Base-by-base conservation (phyloP, 2,113 vertebrate species). In the Bubalus kerabau region DNA sequence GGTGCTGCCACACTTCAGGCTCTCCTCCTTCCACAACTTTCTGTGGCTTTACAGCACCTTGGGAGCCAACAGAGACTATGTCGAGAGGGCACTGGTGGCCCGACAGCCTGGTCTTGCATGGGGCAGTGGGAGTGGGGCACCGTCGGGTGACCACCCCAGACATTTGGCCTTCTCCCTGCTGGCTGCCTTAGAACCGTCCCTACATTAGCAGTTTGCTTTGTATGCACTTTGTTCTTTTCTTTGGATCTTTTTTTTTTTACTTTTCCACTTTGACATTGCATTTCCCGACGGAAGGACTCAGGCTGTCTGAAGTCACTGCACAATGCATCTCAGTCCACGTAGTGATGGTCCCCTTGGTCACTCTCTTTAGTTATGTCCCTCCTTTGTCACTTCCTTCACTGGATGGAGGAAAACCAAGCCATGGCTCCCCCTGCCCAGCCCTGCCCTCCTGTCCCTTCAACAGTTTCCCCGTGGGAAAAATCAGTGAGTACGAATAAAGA, bases 1-100 rank as follows among this genome's bases (percentile, higher is more conserved):
- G 98, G 98, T 98, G 98, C 98, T 99, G 98, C 98, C 91, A 97
- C 48, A 2, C 64, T 93, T 85, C 24, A 21, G 86, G 30, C 54
- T 90, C 52, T 62, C 17, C 88, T 91, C 71, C 54, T 4, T 93
- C 40, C 56, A 87, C 67, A 74, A 32, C 97, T 94, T 98, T 97
- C 97, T 96, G 97, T 96, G 95, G 94, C 67, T 97, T 50, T n/a
- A 74, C 88, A 60, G 94, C 64, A 93, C 32, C 81, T 57, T 80
- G 0, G 15, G 94, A 97, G 82, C 95, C 95, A 91, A 95, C 30
- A 81, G 91, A 97, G 85, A 97, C 96, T 95, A 32, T 93, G 94
- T 96, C 74, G 23, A 74, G 82, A 93, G 97, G 99, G 99, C 99
- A 99, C 99, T 98, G 99, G 99, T 98, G 99, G 99, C 99, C 99